These are phyloP conservation scores for Lobophora halterata DNA, from an alignment of 2,888 invertebrate species.

Conservation along the genomic window DNA sequence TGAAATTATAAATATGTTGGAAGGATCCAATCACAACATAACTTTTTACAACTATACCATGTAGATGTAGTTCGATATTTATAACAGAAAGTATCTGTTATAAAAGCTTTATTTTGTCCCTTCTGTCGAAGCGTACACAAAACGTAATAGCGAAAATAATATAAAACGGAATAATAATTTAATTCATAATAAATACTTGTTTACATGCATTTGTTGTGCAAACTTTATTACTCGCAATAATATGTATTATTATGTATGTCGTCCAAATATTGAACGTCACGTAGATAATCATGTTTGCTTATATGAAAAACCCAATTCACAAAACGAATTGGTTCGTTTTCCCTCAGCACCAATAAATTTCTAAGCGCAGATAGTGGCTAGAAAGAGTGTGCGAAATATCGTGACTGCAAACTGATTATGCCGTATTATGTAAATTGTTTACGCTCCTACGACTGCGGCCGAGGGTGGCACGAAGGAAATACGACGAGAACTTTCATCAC, in stretches of 20 bases:
- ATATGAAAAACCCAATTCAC: conserved; percentile 45
- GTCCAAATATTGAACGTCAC: neutral
- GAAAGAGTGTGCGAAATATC: conserved; percentile 52
- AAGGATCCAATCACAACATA: too few species aligned
- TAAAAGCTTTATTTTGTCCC: too few species aligned
- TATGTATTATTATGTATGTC: neutral
- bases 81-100: too few species aligned
- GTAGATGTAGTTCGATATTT: too few species aligned
- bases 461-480: conserved; percentile 2
- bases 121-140: too few species aligned
- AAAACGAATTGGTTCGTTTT: conserved; percentile 48
- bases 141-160: too few species aligned
- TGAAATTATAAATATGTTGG: too few species aligned
- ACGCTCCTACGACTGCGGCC: conserved; percentile 18
- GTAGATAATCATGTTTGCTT: conserved; percentile 19
- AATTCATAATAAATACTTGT: too few species aligned
- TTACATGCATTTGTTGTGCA: too few species aligned
- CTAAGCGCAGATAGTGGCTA: conserved; percentile 43
- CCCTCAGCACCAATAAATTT: conserved; percentile 51
- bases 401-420: conserved; percentile 54
- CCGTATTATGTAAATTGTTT: conserved; percentile 68
- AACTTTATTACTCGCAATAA: too few species aligned
- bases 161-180: too few species aligned
- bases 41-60: too few species aligned
- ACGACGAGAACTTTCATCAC: conserved; percentile 20